Conservation (phyloP, 2,113 vertebrate genomes). For the Myiozetetes cayanensis region DNA sequence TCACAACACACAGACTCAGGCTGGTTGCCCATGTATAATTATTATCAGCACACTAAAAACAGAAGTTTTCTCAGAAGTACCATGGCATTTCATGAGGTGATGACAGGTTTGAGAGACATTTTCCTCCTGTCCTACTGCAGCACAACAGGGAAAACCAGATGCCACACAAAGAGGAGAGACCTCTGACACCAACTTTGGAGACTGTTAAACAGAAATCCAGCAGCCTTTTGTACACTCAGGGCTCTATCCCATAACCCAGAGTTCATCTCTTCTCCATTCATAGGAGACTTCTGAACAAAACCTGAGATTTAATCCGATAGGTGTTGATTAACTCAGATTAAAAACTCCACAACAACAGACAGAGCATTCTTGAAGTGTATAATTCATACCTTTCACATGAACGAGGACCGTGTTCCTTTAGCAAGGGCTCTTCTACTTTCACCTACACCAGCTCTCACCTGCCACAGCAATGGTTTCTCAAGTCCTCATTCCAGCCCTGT, state of each 20-base stretch:
- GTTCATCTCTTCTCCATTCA: neutral
- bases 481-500: neutral
- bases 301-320: neutral
- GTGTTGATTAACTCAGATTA: neutral
- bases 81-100: neutral
- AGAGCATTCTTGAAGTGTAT: neutral
- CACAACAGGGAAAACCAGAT: neutral
- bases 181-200: neutral
- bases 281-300: neutral
- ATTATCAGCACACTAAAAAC: neutral
- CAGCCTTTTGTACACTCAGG: neutral
- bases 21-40: neutral
- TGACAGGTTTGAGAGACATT: neutral
- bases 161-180: neutral
- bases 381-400: neutral
- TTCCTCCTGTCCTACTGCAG: neutral
- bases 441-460: neutral
- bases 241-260: neutral
- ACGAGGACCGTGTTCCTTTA: neutral
- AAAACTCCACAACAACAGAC: neutral
- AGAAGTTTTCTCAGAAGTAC: neutral
- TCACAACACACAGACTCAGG: neutral
- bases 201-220: neutral
- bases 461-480: neutral
- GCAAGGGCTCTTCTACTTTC: neutral